A percentile compares a stretch with the other conserved stretches of the same genome.
Conservation (phyloP, 2,113 vertebrate genomes). For the Fulmarus glacialis region DNA sequence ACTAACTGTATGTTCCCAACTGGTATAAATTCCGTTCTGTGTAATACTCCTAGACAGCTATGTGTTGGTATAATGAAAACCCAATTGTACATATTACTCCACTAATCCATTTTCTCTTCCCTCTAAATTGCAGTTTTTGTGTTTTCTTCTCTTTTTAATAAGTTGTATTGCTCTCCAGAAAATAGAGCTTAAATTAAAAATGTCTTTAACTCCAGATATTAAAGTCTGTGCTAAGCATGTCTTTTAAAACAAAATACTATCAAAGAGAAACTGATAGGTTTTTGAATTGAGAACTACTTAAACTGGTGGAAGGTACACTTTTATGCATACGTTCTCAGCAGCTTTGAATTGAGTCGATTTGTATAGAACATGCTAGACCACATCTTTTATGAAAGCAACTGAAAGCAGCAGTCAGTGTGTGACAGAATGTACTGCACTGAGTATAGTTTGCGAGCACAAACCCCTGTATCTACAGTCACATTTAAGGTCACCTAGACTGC, state of each 20-base stretch:
- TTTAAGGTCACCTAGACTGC: neutral
- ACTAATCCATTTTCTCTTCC: neutral
- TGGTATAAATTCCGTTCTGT: neutral
- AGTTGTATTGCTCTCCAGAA: neutral
- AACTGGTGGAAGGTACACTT: neutral
- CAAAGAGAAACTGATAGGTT: neutral
- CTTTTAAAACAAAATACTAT: neutral
- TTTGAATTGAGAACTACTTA: neutral
- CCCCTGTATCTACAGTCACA: rapidly evolving
- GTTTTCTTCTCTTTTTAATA: neutral
- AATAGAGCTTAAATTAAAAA: neutral
- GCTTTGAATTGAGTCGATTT: neutral
- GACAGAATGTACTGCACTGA: neutral
- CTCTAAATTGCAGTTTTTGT: neutral
- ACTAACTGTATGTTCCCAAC: neutral
- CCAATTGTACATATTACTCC: neutral
- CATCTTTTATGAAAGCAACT: neutral
- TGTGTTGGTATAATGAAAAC: neutral
- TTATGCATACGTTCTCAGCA: neutral
- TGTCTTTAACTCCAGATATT: neutral
- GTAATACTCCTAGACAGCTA: neutral
- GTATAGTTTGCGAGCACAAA: neutral
- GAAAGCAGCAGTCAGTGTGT: neutral
- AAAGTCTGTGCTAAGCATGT: neutral
- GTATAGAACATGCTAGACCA: neutral